Evolutionary conservation across 2,113 vertebrate species (phyloP).

Genomic region (Dascyllus trimaculatus): DNA sequence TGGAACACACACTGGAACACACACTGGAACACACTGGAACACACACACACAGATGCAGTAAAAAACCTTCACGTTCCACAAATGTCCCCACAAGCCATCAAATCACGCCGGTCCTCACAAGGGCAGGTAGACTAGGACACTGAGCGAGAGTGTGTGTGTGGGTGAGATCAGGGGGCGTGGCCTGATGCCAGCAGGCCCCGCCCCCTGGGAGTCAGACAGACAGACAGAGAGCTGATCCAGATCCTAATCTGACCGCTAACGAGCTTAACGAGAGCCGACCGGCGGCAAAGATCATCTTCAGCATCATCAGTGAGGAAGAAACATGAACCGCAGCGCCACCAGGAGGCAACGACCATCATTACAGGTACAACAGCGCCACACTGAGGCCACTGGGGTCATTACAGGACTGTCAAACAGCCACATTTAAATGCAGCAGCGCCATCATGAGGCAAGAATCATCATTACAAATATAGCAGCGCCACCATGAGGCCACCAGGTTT

Average conservation of each 20-base stretch:
- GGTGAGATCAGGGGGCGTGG: conserved; percentile 46
- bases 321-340: too few relatives aligned
- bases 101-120: neutral
- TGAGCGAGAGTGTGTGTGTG: neutral
- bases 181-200: neutral
- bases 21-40: neutral
- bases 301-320: neutral
- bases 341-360: too few relatives aligned
- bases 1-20: neutral
- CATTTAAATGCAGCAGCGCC: too few relatives aligned
- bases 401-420: too few relatives aligned
- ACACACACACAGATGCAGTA: neutral
- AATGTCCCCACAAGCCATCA: neutral
- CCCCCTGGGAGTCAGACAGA: conserved; percentile 34
- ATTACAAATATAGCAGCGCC: too few relatives aligned
- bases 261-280: conserved; percentile 40
- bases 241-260: conserved; percentile 57
- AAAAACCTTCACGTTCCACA: neutral
- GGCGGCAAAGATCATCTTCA: conserved; percentile 13
- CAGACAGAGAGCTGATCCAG: conserved; percentile 32
- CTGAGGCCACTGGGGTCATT: too few relatives aligned
- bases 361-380: too few relatives aligned
- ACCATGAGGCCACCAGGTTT: too few relatives aligned
- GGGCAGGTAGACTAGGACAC: neutral
- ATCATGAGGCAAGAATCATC: too few relatives aligned